Evolutionary conservation across 2,797 vertebrate species (phyloP).

Genomic region (Myoxocephalus aenaeus): DNA sequence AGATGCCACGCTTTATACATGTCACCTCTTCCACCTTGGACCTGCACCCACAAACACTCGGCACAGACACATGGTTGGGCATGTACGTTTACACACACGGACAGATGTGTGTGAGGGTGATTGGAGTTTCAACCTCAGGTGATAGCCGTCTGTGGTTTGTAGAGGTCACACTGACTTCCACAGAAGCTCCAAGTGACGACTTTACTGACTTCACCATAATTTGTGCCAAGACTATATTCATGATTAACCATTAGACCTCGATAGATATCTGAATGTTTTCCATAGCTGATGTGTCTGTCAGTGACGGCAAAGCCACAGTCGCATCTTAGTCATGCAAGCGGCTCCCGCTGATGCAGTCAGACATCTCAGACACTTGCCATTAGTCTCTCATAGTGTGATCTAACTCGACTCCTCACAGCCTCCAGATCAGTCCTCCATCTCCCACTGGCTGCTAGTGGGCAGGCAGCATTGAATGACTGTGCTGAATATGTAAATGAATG

Average conservation of each 20-base stretch:
- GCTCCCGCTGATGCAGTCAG: slow-evolving; percentile 23
- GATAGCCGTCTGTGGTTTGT: slow-evolving; percentile 10
- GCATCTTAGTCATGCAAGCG: slow-evolving; percentile 2
- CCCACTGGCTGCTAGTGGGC: slow-evolving; percentile 48
- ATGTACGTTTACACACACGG: neutral
- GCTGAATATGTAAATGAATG: slow-evolving; percentile 79
- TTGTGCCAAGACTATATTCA: neutral
- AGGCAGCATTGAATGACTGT: slow-evolving; percentile 57
- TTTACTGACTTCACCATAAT: neutral
- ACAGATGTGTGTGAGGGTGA: neutral
- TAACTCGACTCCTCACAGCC: slow-evolving; percentile 35
- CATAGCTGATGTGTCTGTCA: neutral
- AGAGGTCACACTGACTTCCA: slow-evolving; percentile 17
- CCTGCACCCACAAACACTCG: neutral
- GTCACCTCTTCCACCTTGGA: slow-evolving; percentile 53
- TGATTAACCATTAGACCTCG: neutral
- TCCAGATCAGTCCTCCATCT: slow-evolving; percentile 49
- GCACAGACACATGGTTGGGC: neutral
- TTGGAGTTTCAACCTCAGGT: slow-evolving; percentile 14
- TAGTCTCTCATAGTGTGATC: slow-evolving; percentile 42
- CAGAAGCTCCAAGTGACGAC: neutral
- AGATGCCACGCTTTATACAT: slow-evolving; percentile 65
- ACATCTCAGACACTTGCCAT: slow-evolving; percentile 32
- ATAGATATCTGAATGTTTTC: slow-evolving; percentile 10
- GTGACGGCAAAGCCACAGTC: slow-evolving; percentile 1